These are phyloP conservation scores for Drosophila melanosoma DNA, from an alignment of 2,888 invertebrate species.

Conservation along the genomic window DNA sequence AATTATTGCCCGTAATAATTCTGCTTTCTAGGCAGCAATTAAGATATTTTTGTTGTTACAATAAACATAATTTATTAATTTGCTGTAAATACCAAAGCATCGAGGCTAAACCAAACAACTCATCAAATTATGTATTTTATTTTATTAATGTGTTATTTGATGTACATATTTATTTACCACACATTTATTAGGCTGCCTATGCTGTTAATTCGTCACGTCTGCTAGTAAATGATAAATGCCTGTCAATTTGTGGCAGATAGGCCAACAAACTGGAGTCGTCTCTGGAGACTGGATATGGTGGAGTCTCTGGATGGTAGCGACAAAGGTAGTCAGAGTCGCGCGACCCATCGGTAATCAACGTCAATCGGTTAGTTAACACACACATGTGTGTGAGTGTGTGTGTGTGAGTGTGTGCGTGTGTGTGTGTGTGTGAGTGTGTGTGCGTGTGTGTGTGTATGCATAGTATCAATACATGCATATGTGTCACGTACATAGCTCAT, in stretches of 20 bases:
- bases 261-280: not conserved
- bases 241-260: slow-evolving; percentile 63
- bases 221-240: slow-evolving; percentile 66
- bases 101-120: not conserved
- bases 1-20: not conserved
- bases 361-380: slow-evolving; percentile 73
- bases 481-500: slow-evolving; percentile 74
- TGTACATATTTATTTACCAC: slow-evolving; percentile 31
- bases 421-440: slow-evolving; percentile 21
- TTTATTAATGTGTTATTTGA: slow-evolving; percentile 16
- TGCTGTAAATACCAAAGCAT: not conserved
- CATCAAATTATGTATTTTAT: slow-evolving; percentile 8
- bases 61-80: not conserved
- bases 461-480: slow-evolving; percentile 13
- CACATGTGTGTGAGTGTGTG: slow-evolving; percentile 2
- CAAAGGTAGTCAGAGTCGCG: slow-evolving; percentile 71
- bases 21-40: not conserved
- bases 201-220: slow-evolving; percentile 75
- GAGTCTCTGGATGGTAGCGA: slow-evolving; percentile 10
- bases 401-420: slow-evolving; percentile 17
- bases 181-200: slow-evolving; percentile 61
- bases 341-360: slow-evolving; percentile 66
- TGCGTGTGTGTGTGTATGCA: slow-evolving; percentile 15
- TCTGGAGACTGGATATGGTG: not conserved
- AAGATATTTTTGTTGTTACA: not conserved